phyloP scores from a whole-genome alignment of 2,113 vertebrate genomes.

The Sardina pilchardus region DNA sequence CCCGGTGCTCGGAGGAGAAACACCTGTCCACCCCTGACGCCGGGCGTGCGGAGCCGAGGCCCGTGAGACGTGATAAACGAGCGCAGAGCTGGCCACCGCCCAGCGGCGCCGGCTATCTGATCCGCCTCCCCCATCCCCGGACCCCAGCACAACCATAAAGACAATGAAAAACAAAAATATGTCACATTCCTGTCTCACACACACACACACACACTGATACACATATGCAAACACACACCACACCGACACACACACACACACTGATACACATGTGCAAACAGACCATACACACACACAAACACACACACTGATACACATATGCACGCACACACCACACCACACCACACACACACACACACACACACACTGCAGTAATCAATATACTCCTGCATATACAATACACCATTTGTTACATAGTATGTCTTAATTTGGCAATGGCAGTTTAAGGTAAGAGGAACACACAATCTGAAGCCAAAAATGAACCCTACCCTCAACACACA shows the following conservation, averaged over 20 bases:
- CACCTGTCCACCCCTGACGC: conserved; percentile 55
- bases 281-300: background rate
- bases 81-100: conserved; percentile 46
- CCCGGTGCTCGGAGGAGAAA: conserved; percentile 37
- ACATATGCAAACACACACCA: conserved; percentile 41
- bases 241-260: conserved; percentile 21
- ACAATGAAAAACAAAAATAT: conserved; percentile 43
- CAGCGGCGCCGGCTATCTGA: conserved; percentile 55
- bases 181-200: conserved; percentile 40
- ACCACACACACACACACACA: too few relatives aligned
- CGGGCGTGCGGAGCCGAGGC: conserved; percentile 25
- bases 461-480: background rate
- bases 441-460: background rate
- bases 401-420: background rate
- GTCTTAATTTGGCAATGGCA: background rate
- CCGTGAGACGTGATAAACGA: conserved; percentile 46
- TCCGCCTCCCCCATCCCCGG: conserved; percentile 49
- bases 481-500: too few relatives aligned
- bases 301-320: background rate
- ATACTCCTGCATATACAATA: too few relatives aligned
- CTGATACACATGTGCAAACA: background rate
- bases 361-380: too few relatives aligned
- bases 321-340: too few relatives aligned
- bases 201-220: conserved; percentile 32
- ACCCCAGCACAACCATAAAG: conserved; percentile 44